Base-by-base conservation (phyloP, 1,140 invertebrate genomes). In the Drosophila sproati region DNA sequence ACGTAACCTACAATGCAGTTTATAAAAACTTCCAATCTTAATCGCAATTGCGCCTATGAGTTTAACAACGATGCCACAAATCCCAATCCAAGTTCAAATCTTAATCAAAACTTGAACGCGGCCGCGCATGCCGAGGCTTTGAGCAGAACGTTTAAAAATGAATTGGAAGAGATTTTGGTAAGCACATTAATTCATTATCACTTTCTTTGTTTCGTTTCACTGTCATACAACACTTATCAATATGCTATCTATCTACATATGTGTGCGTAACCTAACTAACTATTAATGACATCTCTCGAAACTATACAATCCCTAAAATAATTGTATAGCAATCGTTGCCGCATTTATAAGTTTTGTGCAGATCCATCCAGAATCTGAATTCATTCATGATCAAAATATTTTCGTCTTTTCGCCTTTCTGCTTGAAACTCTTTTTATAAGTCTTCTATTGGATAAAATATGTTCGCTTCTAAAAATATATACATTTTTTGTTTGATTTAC, bases 101-200 rank as follows among this genome's bases (percentile, higher is more conserved):
- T 77, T 54, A 88, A 77, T 88, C 83, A 82, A 82, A 87, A 82
- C 62, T 64, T 66, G 50, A 88, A 88, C 61, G 82, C 82, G 60
- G 79, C 81, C 59, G 83, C 83, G 20, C 83, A 88, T 75, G 83
- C 83, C 71, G 83, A 88, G 63, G 83, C 80, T 56, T 88, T 88
- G 51, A 88, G 85, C 85, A 85, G 85, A 80, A 89, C 85, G 78
- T 88, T 88, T 89, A 88, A 88, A 74, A 89, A 74, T 83, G 85
- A 88, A 88, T 88, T 88, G 85, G 85, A 88, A 88, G 85, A 88
- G 74, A 88, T 88, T 57, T 89, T 88, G 85, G 85, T 88, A 88
- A 88, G 85, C 82, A 57, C 35, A 75, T 78, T 6, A 41, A 79
- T 48, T 57, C 12, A 60, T 51, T 3, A n/a, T 43, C 39, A 43